Evolutionary conservation across 64 coral and sea anemone species (phyloP).

Genomic region (Catalaphyllia jardinei): DNA sequence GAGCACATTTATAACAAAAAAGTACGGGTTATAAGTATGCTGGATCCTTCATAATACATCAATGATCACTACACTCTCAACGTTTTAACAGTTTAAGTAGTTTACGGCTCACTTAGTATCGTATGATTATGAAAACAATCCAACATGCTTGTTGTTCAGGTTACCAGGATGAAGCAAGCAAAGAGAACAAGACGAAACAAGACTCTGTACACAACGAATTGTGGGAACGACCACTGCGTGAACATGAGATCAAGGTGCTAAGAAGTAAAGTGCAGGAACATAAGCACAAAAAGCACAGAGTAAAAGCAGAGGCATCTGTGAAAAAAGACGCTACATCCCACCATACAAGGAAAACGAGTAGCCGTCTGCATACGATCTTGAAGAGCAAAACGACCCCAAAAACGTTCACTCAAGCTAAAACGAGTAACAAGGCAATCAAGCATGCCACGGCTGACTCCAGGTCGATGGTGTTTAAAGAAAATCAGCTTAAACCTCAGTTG

Average conservation of each 20-base stretch:
- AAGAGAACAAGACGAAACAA: background rate
- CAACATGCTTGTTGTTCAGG: background rate
- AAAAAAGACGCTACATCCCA: background rate
- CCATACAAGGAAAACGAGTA: background rate
- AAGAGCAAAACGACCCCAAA: background rate
- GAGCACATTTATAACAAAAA: too few species aligned
- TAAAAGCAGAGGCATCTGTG: background rate
- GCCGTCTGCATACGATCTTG: background rate
- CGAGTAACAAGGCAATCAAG: background rate
- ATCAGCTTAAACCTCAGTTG: slow-evolving; percentile 1
- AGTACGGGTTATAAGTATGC: too few species aligned
- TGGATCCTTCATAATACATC: too few species aligned
- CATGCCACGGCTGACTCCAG: background rate
- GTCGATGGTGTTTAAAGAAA: slow-evolving; percentile 3
- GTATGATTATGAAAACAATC: background rate
- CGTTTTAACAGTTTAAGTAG: too few species aligned
- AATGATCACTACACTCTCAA: too few species aligned
- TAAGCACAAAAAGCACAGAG: background rate
- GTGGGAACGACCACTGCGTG: slow-evolving; percentile 18
- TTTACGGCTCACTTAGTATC: background rate
- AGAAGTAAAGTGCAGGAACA: slow-evolving; percentile 30
- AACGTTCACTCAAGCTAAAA: background rate
- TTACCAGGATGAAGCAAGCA: background rate
- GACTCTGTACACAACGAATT: background rate
- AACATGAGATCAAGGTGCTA: slow-evolving; percentile 9